Evolutionary conservation across 2,888 invertebrate species (phyloP).

Genomic region (Drosophila monieri): DNA sequence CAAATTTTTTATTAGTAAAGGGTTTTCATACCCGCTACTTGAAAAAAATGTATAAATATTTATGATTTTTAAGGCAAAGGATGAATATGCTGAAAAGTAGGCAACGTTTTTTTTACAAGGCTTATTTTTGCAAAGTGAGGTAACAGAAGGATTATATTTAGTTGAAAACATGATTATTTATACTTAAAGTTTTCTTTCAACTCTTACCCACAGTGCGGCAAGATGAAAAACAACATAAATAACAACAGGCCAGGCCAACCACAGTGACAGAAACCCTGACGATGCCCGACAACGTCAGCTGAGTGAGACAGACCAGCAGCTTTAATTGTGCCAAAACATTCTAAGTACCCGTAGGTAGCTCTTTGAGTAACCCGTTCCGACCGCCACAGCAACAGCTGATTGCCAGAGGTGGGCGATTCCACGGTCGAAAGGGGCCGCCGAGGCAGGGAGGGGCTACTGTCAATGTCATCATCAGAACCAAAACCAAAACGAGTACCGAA

Average conservation of each 20-base stretch:
- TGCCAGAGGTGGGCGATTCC: conserved; percentile 26
- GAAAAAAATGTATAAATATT: background rate
- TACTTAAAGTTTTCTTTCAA: background rate
- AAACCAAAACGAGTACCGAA: conserved; percentile 11
- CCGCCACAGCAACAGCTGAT: conserved; percentile 68
- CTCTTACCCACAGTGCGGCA: conserved; percentile 26
- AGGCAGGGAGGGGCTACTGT: conserved; percentile 19
- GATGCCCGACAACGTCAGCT: conserved; percentile 47
- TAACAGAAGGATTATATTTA: background rate
- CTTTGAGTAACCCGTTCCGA: conserved; percentile 56
- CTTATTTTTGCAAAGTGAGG: background rate
- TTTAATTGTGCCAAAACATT: conserved; percentile 76
- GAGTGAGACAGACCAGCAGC: conserved; percentile 56
- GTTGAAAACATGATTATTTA: background rate
- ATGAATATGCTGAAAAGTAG: background rate
- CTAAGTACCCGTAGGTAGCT: conserved; percentile 68
- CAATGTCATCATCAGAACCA: conserved; percentile 49
- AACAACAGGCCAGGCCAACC: conserved; percentile 31
- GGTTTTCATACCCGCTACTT: background rate
- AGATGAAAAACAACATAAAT: conserved; percentile 25
- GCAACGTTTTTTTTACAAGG: background rate
- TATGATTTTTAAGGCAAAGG: background rate
- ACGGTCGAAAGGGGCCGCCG: no score
- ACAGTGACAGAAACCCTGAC: conserved; percentile 38
- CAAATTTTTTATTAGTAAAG: background rate